Percentiles rank a stretch among this genome's conserved stretches.
phyloP scores from a whole-genome alignment of 2,888 invertebrate species.

The Orthonevra nobilis region DNA sequence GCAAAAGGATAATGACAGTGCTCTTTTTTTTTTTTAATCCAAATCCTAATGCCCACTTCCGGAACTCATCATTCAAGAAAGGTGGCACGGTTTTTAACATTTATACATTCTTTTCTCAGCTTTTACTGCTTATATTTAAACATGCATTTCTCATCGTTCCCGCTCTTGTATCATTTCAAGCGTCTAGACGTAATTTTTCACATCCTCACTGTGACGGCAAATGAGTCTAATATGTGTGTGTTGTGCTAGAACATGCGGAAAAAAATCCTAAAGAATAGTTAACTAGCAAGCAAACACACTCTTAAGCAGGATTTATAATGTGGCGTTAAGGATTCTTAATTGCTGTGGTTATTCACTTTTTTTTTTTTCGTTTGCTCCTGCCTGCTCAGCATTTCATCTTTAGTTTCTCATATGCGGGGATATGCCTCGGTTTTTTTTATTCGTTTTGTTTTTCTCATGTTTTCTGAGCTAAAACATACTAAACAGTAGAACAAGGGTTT shows the following conservation, averaged over 20 bases:
- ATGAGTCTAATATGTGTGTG: conserved; percentile 11
- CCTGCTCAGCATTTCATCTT: conserved; percentile 5
- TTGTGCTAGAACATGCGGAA: conserved; percentile 2
- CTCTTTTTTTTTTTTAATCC: too few relatives aligned
- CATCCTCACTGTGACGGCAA: conserved; percentile 28
- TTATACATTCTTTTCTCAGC: too few relatives aligned
- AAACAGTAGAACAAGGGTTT: not conserved
- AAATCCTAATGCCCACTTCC: too few relatives aligned
- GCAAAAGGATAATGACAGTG: too few relatives aligned
- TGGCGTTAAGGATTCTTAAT: conserved; percentile 70
- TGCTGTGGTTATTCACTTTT: conserved; percentile 60
- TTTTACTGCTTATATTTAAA: too few relatives aligned
- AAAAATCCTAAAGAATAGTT: conserved; percentile 30
- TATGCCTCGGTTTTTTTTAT: too few relatives aligned
- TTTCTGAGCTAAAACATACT: not conserved
- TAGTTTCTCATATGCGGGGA: not conserved
- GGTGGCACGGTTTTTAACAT: too few relatives aligned
- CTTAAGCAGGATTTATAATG: conserved; percentile 71
- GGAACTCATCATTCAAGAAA: too few relatives aligned
- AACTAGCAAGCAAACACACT: conserved; percentile 68
- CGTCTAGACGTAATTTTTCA: conserved; percentile 71
- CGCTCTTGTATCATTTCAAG: conserved; percentile 55
- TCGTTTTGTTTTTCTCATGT: not conserved
- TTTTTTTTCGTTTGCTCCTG: not conserved
- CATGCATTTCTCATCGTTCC: conserved; percentile 15